Evolutionary conservation across 2,113 vertebrate species (phyloP), one percentile per base, ranked within the genome.

Genomic region (Coregonus clupeaformis): DNA sequence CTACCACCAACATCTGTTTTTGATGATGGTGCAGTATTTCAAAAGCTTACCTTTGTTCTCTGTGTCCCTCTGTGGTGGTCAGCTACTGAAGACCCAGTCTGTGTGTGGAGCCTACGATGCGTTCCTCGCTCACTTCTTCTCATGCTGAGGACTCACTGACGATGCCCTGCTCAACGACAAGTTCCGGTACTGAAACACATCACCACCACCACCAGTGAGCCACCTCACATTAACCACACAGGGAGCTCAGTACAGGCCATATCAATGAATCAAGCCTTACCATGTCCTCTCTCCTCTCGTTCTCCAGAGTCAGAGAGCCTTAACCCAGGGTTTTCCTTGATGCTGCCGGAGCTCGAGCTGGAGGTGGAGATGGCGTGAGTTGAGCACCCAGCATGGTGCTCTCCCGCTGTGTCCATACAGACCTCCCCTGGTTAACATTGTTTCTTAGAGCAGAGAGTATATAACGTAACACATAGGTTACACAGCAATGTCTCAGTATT

Each of bases 121-220:
- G 2, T 30, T 86, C 13, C 68, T 82, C 18, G 63, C 77, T n/a
- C 79, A 88, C 5, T 85, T 88, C 75, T 88, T 86, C 27, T 68
- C 69, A 16, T 18, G 13, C 45, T 80, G 81, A 3, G 71, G 57
- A 9, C 60, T 85, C 36, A 76, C 27, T 0, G 70, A 85, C n/a
- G 79, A 87, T 63, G 18, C 73, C 52, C 70, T 87, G 4, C 79
- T 87, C 4, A 85, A 87, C 68, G 76, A 75, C 42, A 84, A 80
- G 66, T 82, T 80, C 72, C 75, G 55, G 82, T 80, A 77, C n/a
- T 14, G 5, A 71, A 24, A 64, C 24, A 6, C 9, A 7, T 14
- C 12, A 18, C 14, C 13, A 14, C 5, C 9, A 11, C 49, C 49
- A 52, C 49, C 49, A 18, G 49, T 83, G 36, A 75, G 60, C n/a